Evolutionary conservation across 1,140 invertebrate species (phyloP).

Genomic region (Subanguina moxae): DNA sequence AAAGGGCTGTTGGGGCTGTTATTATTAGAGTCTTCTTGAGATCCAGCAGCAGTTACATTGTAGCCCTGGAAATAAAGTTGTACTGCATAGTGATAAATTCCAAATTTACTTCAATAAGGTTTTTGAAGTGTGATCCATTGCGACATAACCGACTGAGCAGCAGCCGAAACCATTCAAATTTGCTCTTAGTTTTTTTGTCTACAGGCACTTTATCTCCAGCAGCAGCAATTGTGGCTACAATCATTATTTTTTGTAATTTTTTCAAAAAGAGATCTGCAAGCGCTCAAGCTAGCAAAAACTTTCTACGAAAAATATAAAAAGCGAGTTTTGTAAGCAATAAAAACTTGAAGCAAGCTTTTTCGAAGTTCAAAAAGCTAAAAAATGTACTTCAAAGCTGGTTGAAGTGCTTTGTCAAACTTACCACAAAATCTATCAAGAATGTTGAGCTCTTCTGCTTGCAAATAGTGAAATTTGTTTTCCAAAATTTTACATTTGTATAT

Average conservation of each 20-base stretch:
- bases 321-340: background rate
- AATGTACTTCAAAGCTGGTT: too few relatives aligned
- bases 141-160: background rate
- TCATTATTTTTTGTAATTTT: background rate
- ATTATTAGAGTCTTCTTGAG: background rate
- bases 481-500: background rate
- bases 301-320: too few relatives aligned
- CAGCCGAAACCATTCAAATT: background rate
- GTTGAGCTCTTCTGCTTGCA: background rate
- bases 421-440: background rate
- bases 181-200: background rate
- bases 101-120: constrained; percentile 8
- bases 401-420: background rate
- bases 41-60: constrained; percentile 5
- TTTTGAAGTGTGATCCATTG: background rate
- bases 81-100: background rate
- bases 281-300: background rate
- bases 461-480: constrained; percentile 7
- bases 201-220: constrained; percentile 8
- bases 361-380: too few relatives aligned
- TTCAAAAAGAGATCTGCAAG: background rate
- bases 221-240: constrained; percentile 28
- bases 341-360: background rate
- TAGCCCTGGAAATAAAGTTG: constrained; percentile 1
- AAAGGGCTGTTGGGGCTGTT: background rate